phyloP scores from a whole-genome alignment of 1,140 invertebrate species.

The Meloidogyne chitwoodi region DNA sequence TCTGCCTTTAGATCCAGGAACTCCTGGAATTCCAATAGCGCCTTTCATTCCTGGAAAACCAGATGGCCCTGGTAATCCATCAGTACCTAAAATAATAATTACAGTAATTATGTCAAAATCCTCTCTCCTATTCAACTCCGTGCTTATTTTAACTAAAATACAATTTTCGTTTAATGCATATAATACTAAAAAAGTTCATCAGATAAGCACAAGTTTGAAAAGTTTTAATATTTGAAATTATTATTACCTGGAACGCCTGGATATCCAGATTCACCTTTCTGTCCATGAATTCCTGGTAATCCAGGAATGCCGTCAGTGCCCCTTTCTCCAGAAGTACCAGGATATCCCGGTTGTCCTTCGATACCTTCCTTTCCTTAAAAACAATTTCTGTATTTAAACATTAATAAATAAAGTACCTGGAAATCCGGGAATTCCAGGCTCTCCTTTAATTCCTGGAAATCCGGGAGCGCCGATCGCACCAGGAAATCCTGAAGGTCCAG shows the following conservation, averaged over 20 bases:
- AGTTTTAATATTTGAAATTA: not conserved
- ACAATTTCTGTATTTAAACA: not conserved
- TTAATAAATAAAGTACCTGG: conserved; percentile 29
- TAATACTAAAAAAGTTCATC: not conserved
- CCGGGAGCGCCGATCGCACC: conserved; percentile 49
- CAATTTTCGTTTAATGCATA: too few species aligned
- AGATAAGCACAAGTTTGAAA: too few species aligned
- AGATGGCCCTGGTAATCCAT: conserved; percentile 9
- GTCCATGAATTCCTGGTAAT: conserved; percentile 30
- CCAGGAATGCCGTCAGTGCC: conserved; percentile 27
- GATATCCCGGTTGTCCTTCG: conserved; percentile 30
- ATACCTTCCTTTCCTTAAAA: conserved; percentile 25
- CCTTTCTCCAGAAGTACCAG: conserved; percentile 27
- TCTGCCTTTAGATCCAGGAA: conserved; percentile 32
- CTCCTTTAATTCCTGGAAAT: conserved; percentile 54
- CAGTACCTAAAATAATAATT: not conserved
- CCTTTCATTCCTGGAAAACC: not conserved
- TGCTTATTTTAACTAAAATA: too few species aligned
- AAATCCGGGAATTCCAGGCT: conserved; percentile 41
- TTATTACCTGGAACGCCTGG: conserved; percentile 17
- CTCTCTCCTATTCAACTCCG: too few species aligned
- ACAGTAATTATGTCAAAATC: too few species aligned
- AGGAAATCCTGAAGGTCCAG: conserved; percentile 40
- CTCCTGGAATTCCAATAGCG: not conserved
- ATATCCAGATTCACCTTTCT: conserved; percentile 46